Evolutionary conservation across 1,140 invertebrate species (phyloP).

Genomic region (Pseudomyrmex concolor): DNA sequence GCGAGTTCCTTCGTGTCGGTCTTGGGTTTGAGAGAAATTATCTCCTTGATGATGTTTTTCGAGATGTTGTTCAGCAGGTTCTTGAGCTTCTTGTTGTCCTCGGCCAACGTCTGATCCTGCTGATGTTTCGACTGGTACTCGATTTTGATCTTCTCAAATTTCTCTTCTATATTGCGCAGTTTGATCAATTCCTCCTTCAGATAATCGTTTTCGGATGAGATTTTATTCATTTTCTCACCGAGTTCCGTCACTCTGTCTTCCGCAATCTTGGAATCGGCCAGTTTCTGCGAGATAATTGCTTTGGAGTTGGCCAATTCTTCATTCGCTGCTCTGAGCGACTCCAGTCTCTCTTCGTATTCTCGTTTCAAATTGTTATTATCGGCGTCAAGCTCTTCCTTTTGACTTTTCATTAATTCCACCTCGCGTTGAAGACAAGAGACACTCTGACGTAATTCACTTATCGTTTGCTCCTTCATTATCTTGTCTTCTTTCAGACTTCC

Average conservation of each 20-base stretch:
- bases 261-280: conserved; percentile 50
- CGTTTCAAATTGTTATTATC: conserved; percentile 44
- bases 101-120: conserved; percentile 27
- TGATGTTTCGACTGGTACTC: conserved; percentile 26
- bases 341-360: conserved; percentile 57
- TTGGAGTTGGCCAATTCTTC: conserved; percentile 60
- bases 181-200: conserved; percentile 71
- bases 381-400: conserved; percentile 64
- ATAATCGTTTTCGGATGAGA: conserved; percentile 71
- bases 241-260: conserved; percentile 66
- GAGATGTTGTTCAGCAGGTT: conserved; percentile 71
- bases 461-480: conserved; percentile 16
- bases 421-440: conserved; percentile 52
- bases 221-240: conserved; percentile 56
- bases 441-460: conserved; percentile 44
- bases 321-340: conserved; percentile 23
- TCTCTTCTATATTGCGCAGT: conserved; percentile 54
- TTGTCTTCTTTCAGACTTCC: conserved; percentile 60
- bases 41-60: conserved; percentile 77
- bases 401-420: conserved; percentile 61
- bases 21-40: conserved; percentile 68
- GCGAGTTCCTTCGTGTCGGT: conserved; percentile 44
- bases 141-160: conserved; percentile 43
- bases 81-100: conserved; percentile 57
- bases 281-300: conserved; percentile 13